Evolutionary conservation across 53 echinoderm and acorn worm species (phyloP).

Genomic region (Luidia sarsii): DNA sequence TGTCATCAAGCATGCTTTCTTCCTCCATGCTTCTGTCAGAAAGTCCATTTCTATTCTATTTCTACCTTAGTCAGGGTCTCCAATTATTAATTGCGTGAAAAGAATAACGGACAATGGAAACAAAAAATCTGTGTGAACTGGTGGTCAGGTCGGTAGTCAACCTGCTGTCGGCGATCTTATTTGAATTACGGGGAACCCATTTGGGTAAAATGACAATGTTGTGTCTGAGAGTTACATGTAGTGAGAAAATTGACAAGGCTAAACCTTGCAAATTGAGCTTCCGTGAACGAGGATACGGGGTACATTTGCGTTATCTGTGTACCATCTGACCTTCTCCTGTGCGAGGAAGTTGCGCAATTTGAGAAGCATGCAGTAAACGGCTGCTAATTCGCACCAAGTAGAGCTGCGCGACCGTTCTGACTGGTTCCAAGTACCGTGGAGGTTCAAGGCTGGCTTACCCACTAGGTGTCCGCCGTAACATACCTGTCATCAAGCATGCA

Average conservation of each 20-base stretch:
- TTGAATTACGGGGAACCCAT: no score
- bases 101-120: no score
- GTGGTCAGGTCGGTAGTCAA: no score
- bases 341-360: background rate
- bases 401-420: background rate
- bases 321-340: slow-evolving; percentile 30
- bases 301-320: slow-evolving; percentile 6
- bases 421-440: background rate
- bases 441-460: background rate
- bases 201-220: no score
- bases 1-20: no score
- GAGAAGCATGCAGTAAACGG: slow-evolving; percentile 19
- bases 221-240: background rate
- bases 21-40: no score
- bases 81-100: no score
- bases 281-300: slow-evolving; percentile 29
- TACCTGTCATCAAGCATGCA: no score
- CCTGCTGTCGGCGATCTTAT: no score
- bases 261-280: slow-evolving; percentile 24
- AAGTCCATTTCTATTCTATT: no score
- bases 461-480: background rate
- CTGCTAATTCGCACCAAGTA: slow-evolving; percentile 22
- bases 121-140: no score
- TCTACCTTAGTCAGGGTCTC: no score
- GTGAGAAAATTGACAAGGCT: background rate